phyloP scores from a whole-genome alignment of 2,797 vertebrate species.

The Spinus olivaceus region DNA sequence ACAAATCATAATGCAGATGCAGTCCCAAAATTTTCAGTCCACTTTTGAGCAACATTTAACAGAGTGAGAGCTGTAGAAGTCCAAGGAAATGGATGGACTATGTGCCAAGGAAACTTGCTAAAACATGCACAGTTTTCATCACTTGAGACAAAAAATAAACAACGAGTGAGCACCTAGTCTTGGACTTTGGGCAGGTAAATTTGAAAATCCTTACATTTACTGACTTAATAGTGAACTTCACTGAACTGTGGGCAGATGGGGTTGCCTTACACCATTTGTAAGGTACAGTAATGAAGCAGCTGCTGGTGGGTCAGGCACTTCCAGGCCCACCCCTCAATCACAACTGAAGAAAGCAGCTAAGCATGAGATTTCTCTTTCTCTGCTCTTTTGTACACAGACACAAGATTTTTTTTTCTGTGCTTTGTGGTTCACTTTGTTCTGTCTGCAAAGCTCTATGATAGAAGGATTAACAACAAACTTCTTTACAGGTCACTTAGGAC shows the following conservation, averaged over 20 bases:
- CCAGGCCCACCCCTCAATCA: background rate
- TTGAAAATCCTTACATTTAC: background rate
- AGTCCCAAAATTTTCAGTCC: background rate
- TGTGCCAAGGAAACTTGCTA: background rate
- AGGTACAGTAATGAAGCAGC: background rate
- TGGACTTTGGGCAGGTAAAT: background rate
- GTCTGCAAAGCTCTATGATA: background rate
- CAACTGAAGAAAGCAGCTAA: background rate
- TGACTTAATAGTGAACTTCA: background rate
- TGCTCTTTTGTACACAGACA: background rate
- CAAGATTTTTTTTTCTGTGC: background rate
- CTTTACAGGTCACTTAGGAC: constrained; percentile 25
- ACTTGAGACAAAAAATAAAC: background rate
- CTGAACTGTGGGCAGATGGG: background rate
- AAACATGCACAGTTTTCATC: background rate
- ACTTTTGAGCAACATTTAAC: background rate
- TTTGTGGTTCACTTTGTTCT: background rate
- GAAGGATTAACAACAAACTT: background rate
- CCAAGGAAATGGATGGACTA: background rate
- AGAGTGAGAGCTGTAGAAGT: background rate
- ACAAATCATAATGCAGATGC: background rate
- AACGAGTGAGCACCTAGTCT: background rate
- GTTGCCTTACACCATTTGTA: background rate
- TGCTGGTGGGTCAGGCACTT: background rate
- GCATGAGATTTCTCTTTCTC: background rate